Percentiles rank a stretch among this genome's conserved stretches.
Evolutionary conservation across 2,888 invertebrate species (phyloP).

Genomic region (Carterocephalus palaemon): DNA sequence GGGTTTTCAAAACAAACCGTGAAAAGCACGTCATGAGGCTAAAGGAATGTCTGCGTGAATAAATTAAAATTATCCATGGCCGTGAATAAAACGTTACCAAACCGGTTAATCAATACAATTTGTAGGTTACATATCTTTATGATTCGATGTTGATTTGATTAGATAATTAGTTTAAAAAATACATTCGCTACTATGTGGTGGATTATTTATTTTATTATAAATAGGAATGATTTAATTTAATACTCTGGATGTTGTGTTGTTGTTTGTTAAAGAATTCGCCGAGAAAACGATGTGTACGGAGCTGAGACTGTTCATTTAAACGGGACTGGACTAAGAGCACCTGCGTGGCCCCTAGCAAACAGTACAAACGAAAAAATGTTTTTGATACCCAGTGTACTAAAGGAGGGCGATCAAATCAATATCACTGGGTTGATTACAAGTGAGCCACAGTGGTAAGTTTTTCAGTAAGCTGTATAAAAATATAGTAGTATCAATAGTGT

Average conservation of each 20-base stretch:
- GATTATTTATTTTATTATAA: neutral
- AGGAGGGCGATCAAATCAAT: conserved; percentile 38
- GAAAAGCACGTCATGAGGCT: no score
- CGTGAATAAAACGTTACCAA: no score
- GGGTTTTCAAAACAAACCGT: no score
- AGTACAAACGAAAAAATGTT: conserved; percentile 50
- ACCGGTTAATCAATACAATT: no score
- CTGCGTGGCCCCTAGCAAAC: conserved; percentile 45
- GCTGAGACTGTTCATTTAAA: conserved; percentile 34
- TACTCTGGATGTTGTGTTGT: neutral
- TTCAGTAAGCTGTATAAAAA: no score
- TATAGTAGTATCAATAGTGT: no score
- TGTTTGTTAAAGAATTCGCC: conserved; percentile 38
- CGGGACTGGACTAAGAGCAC: conserved; percentile 42
- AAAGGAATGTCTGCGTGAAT: no score
- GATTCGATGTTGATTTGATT: no score
- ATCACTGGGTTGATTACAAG: conserved; percentile 37
- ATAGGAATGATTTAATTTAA: neutral
- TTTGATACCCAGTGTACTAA: conserved; percentile 47
- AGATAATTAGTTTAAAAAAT: no score
- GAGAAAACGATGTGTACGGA: conserved; percentile 44
- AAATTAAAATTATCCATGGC: no score
- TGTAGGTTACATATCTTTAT: no score
- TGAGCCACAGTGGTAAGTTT: conserved; percentile 41
- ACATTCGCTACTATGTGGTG: no score